A percentile compares a stretch with the other conserved stretches of the same genome.
phyloP scores from a whole-genome alignment of 2,797 vertebrate genomes.

The Dryobates pubescens region DNA sequence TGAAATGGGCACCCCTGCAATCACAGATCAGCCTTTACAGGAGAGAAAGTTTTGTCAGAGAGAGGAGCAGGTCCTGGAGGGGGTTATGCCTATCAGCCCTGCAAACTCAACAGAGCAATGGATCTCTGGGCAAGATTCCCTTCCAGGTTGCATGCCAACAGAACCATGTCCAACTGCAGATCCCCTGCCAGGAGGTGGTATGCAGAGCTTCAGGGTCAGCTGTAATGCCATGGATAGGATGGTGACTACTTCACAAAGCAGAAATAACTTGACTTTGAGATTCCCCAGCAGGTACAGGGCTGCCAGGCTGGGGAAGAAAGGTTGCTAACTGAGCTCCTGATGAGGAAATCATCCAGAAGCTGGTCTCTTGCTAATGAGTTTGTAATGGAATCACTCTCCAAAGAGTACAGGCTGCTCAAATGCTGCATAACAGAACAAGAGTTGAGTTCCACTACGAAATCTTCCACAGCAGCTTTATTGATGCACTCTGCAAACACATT shows the following conservation, averaged over 20 bases:
- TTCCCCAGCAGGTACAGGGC: background rate
- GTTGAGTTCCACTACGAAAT: background rate
- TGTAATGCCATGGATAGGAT: background rate
- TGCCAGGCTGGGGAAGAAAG: background rate
- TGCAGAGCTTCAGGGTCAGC: background rate
- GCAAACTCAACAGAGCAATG: background rate
- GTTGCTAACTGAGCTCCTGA: background rate
- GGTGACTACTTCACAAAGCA: background rate
- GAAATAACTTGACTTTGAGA: constrained; percentile 15
- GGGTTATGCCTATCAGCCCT: background rate
- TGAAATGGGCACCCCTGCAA: background rate
- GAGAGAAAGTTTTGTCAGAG: background rate
- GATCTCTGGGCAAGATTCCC: background rate
- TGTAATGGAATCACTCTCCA: background rate
- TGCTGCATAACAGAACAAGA: background rate
- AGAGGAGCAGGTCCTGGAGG: too few species aligned
- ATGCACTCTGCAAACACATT: background rate
- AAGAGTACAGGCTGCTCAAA: background rate
- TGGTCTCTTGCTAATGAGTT: background rate
- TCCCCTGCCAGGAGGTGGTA: background rate
- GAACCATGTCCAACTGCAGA: background rate
- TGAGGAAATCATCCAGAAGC: background rate
- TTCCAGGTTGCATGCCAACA: background rate
- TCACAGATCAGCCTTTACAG: background rate
- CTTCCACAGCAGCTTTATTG: background rate